Conservation (phyloP, 2,113 vertebrate genomes). For the Scalopus aquaticus region DNA sequence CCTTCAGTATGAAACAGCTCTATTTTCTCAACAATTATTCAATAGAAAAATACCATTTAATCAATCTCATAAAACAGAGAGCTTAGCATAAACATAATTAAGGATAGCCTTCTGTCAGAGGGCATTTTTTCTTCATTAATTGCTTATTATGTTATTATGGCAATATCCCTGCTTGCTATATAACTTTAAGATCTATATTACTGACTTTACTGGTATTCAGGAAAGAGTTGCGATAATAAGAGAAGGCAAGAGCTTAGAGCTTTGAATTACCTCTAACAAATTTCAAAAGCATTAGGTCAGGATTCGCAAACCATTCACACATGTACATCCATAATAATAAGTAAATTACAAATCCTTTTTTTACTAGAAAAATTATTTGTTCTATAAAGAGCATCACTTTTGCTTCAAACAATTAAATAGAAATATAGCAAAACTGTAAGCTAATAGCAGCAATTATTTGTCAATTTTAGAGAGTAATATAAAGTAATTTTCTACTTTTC, state of each 20-base stretch:
- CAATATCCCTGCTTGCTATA: constrained; percentile 70
- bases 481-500: constrained; percentile 40
- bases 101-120: constrained; percentile 65
- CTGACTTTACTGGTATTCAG: constrained; percentile 62
- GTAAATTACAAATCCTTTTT: not conserved
- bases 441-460: not conserved
- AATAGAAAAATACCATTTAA: constrained; percentile 78
- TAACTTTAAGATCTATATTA: constrained; percentile 73
- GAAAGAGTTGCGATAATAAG: constrained; percentile 66
- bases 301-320: constrained; percentile 44
- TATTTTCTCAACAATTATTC: constrained; percentile 76
- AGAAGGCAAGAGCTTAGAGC: not conserved
- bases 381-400: not conserved
- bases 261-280: constrained; percentile 1
- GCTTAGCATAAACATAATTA: constrained; percentile 71
- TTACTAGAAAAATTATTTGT: constrained; percentile 19
- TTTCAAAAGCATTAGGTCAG: constrained; percentile 12
- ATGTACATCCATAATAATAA: not conserved
- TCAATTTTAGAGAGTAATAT: constrained; percentile 40
- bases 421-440: not conserved
- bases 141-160: constrained; percentile 74
- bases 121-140: constrained; percentile 73
- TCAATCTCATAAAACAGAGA: constrained; percentile 74
- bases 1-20: constrained; percentile 43
- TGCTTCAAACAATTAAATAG: not conserved